phyloP scores from a whole-genome alignment of 2,888 invertebrate species.

The Periphyllus acericola region DNA sequence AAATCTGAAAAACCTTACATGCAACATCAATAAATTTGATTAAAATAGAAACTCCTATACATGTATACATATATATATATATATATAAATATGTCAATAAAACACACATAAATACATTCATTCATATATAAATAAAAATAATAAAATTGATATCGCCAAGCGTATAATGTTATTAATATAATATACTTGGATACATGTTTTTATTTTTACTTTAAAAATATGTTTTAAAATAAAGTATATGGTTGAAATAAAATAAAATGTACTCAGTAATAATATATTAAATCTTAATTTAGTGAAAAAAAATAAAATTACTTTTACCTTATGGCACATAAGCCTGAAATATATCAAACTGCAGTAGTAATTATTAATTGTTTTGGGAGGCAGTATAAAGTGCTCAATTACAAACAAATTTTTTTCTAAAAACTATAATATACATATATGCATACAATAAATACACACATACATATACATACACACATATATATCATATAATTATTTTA shows the following conservation, averaged over 20 bases:
- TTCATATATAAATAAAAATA: constrained; percentile 50
- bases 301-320: constrained; percentile 15
- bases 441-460: neutral
- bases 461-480: neutral
- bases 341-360: constrained; percentile 50
- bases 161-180: constrained; percentile 21
- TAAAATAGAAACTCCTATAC: constrained; percentile 55
- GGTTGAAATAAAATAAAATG: constrained; percentile 41
- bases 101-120: constrained; percentile 29
- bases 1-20: constrained; percentile 57
- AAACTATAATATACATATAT: constrained; percentile 2
- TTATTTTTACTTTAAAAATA: neutral
- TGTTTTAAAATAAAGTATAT: constrained; percentile 20
- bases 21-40: constrained; percentile 60
- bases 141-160: constrained; percentile 40
- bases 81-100: constrained; percentile 32
- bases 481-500: constrained; percentile 36
- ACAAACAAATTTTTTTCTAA: constrained; percentile 38
- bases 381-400: constrained; percentile 47
- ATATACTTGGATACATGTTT: constrained; percentile 7
- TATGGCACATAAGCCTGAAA: constrained; percentile 61
- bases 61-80: constrained; percentile 3
- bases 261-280: constrained; percentile 23
- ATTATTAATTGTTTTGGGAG: constrained; percentile 50
- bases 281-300: constrained; percentile 28